These are phyloP conservation scores for Pionites leucogaster DNA, from an alignment of 2,113 vertebrate genomes.

Conservation along the genomic window DNA sequence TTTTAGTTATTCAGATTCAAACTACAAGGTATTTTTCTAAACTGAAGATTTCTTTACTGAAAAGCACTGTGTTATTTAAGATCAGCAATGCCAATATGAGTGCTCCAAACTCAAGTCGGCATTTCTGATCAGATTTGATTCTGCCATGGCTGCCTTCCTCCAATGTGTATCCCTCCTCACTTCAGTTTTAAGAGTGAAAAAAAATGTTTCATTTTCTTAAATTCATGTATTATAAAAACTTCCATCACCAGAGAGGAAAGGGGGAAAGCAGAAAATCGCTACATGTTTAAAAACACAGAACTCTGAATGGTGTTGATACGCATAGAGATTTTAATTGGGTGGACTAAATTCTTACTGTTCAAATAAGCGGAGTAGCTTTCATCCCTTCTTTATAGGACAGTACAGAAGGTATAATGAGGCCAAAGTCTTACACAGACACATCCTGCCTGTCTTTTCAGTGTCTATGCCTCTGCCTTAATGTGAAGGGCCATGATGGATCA, in stretches of 20 bases:
- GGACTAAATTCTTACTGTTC: not conserved
- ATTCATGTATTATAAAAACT: not conserved
- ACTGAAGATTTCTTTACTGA: not conserved
- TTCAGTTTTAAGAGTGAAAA: not conserved
- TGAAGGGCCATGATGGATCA: not conserved
- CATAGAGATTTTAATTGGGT: not conserved
- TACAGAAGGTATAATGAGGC: not conserved
- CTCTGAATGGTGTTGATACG: fast-evolving
- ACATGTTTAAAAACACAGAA: not conserved
- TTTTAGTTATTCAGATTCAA: not conserved
- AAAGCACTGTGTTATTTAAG: not conserved
- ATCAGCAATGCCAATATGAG: not conserved
- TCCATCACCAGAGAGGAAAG: not conserved
- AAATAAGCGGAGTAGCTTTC: not conserved
- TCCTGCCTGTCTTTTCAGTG: not conserved
- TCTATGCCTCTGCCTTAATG: fast-evolving
- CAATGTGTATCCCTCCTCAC: not conserved
- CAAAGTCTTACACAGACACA: not conserved
- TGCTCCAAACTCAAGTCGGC: not conserved
- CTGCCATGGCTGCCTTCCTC: not conserved
- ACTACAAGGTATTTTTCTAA: not conserved
- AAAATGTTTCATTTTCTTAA: not conserved
- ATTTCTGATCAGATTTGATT: not conserved
- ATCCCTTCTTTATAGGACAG: not conserved
- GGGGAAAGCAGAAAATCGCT: not conserved